Evolutionary conservation across 2,113 vertebrate species (phyloP).

Genomic region (Nesogale talazaci): DNA sequence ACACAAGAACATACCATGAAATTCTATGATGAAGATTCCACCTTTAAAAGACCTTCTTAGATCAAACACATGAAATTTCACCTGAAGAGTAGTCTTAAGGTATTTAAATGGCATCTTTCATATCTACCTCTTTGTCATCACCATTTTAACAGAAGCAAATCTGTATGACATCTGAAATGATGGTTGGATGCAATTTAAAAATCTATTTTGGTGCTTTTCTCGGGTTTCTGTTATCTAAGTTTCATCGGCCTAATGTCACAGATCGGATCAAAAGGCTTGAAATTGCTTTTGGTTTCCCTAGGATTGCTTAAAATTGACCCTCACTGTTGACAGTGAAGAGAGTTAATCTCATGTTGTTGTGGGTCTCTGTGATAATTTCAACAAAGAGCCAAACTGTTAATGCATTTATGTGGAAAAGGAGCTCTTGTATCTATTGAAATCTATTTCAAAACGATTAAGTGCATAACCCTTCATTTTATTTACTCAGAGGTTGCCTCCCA

Average conservation of each 20-base stretch:
- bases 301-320: constrained; percentile 55
- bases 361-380: constrained; percentile 61
- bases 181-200: constrained; percentile 56
- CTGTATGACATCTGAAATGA: constrained; percentile 63
- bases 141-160: constrained; percentile 69
- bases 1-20: constrained; percentile 67
- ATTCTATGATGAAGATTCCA: constrained; percentile 67
- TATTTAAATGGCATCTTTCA: constrained; percentile 74
- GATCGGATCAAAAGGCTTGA: constrained; percentile 51
- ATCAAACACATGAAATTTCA: constrained; percentile 66
- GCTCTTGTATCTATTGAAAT: constrained; percentile 63
- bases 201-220: constrained; percentile 76
- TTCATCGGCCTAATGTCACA: constrained; percentile 59
- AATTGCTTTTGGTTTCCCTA: constrained; percentile 57
- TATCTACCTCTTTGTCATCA: constrained; percentile 80
- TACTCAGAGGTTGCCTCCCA: constrained; percentile 54
- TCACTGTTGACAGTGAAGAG: constrained; percentile 20
- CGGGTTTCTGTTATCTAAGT: constrained; percentile 56
- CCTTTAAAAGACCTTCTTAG: constrained; percentile 72
- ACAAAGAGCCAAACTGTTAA: constrained; percentile 43
- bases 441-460: constrained; percentile 50
- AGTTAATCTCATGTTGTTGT: constrained; percentile 27
- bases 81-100: constrained; percentile 40
- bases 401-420: constrained; percentile 52
- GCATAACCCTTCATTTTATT: constrained; percentile 53